Evolutionary conservation across 2,797 vertebrate species (phyloP).

Genomic region (Lagorchestes hirsutus): DNA sequence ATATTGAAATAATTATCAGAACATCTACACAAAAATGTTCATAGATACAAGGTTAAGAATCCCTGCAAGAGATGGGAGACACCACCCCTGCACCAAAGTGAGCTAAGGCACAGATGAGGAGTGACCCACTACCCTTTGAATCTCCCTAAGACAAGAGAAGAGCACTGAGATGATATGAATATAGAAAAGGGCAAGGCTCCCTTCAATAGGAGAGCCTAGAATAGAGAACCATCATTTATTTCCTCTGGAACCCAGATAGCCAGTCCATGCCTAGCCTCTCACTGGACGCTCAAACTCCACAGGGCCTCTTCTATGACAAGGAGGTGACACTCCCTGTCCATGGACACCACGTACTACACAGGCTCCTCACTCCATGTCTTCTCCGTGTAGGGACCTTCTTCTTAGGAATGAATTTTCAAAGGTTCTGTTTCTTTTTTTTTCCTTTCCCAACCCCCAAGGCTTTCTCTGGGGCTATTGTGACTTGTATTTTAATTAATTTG

Average conservation of each 20-base stretch:
- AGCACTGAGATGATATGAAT: background rate
- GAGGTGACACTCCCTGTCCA: rapidly evolving
- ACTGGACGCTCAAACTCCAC: background rate
- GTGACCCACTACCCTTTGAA: background rate
- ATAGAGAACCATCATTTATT: background rate
- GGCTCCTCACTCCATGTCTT: background rate
- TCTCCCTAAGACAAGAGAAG: background rate
- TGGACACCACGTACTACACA: background rate
- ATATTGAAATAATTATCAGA: background rate
- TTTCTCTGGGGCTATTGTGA: background rate
- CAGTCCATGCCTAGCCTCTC: background rate
- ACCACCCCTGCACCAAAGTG: background rate
- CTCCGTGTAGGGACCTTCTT: background rate
- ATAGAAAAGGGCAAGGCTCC: background rate
- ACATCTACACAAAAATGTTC: background rate
- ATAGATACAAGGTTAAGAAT: background rate
- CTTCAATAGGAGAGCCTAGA: background rate
- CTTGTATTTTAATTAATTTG: background rate
- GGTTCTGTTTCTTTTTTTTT: background rate
- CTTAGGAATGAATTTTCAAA: background rate
- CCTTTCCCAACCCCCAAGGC: background rate
- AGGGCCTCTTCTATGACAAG: background rate
- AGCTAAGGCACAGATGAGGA: background rate
- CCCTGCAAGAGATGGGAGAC: background rate
- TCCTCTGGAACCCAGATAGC: background rate